A percentile compares a stretch with the other conserved stretches of the same genome.
Conservation (phyloP, 2,113 vertebrate genomes). For the Atrichornis clamosus region DNA sequence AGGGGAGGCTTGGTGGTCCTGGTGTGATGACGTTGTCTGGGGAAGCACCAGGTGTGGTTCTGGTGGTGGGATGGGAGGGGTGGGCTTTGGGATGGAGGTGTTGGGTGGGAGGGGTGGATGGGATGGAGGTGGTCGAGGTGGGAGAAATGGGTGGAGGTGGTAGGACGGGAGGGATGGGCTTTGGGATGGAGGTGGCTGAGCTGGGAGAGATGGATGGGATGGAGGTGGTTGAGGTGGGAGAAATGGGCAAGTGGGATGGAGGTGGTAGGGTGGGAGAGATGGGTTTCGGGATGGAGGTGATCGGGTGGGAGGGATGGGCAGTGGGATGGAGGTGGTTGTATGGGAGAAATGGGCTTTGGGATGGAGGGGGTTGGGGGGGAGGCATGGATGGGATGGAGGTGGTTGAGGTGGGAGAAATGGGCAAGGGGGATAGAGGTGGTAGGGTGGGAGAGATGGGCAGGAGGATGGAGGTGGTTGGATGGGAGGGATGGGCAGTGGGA, state of each 20-base stretch:
- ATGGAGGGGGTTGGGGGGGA: no score
- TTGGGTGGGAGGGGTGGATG: no score
- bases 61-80: background rate
- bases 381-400: background rate
- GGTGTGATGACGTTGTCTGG: no score
- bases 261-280: background rate
- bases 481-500: background rate
- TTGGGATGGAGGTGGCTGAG: rapidly evolving
- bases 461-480: background rate
- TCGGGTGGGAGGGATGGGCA: no score
- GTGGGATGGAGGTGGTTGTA: rapidly evolving
- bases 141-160: no score
- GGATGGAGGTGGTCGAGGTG: rapidly evolving
- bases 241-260: rapidly evolving
- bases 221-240: background rate
- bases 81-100: background rate
- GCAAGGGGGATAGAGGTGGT: rapidly evolving
- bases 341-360: no score
- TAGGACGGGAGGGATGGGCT: no score
- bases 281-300: no score
- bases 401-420: background rate
- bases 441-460: background rate
- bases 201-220: background rate
- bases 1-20: background rate
- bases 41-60: background rate